Conservation (phyloP, 2,113 vertebrate species). For the Montifringilla adamsi region DNA sequence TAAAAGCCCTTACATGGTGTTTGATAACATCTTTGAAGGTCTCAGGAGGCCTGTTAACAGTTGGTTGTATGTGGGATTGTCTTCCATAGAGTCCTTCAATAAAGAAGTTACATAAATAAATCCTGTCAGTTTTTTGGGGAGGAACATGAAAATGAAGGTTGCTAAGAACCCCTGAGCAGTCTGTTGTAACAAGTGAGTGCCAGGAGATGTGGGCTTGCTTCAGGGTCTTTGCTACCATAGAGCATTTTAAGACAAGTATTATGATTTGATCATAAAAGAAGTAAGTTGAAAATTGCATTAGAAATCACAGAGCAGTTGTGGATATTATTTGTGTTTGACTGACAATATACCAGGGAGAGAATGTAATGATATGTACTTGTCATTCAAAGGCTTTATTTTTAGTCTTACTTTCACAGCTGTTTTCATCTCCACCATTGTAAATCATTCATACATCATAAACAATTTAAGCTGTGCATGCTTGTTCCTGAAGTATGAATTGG, state of each 20-base stretch:
- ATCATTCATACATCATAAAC: not conserved
- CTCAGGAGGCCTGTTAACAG: not conserved
- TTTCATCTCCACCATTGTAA: not conserved
- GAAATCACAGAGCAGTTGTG: not conserved
- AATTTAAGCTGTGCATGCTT: not conserved
- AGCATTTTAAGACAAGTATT: not conserved
- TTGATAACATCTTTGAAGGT: not conserved
- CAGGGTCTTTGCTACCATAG: not conserved
- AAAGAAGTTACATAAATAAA: not conserved
- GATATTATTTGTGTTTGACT: slow-evolving; percentile 5
- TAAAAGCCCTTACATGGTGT: not conserved
- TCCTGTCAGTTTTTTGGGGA: not conserved
- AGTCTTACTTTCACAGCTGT: not conserved
- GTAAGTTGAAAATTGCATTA: not conserved
- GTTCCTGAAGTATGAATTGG: not conserved
- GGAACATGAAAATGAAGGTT: not conserved
- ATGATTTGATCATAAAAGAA: not conserved
- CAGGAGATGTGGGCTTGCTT: not conserved
- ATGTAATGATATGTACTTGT: not conserved
- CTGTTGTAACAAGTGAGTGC: not conserved
- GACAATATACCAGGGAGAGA: not conserved
- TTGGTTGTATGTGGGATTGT: not conserved
- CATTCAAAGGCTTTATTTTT: slow-evolving; percentile 19
- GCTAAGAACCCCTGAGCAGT: not conserved
- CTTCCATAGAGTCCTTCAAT: not conserved